Conservation (phyloP, 2,797 vertebrate species). For the Scleropages formosus region DNA sequence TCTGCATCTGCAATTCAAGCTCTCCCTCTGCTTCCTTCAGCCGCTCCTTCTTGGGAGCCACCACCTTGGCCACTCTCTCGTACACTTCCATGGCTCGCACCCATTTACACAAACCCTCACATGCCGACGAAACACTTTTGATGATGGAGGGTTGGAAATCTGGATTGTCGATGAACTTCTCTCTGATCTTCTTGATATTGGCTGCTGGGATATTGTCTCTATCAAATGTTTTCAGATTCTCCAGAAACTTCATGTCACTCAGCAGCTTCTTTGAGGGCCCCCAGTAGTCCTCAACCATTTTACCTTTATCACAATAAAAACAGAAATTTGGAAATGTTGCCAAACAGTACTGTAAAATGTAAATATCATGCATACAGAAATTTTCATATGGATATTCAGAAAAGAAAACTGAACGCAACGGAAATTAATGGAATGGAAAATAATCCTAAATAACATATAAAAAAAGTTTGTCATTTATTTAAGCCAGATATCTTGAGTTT, state of each 20-base stretch:
- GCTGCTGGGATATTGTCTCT: constrained; percentile 81
- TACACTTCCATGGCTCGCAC: constrained; percentile 91
- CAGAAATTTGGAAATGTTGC: background rate
- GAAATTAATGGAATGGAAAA: too few relatives aligned
- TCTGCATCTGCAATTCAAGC: constrained; percentile 74
- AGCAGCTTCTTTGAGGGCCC: constrained; percentile 87
- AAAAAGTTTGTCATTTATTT: too few relatives aligned
- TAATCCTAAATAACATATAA: too few relatives aligned
- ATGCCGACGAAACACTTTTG: constrained; percentile 89
- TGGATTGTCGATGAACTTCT: constrained; percentile 81
- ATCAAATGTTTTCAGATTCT: constrained; percentile 81
- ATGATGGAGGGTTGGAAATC: constrained; percentile 86
- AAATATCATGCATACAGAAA: background rate
- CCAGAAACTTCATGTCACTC: constrained; percentile 87
- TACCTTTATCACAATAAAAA: constrained; percentile 66
- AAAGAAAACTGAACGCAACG: too few relatives aligned
- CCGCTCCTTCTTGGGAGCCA: constrained; percentile 82
- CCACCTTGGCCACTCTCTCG: constrained; percentile 83
- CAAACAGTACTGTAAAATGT: background rate
- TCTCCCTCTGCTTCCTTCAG: constrained; percentile 74
- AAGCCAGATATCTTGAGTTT: too few relatives aligned
- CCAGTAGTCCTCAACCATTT: constrained; percentile 93
- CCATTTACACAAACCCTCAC: constrained; percentile 93
- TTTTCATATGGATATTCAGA: too few relatives aligned
- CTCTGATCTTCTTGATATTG: constrained; percentile 85